phyloP scores from a whole-genome alignment of 2,113 vertebrate genomes.

The Romanogobio albipinnatus region DNA sequence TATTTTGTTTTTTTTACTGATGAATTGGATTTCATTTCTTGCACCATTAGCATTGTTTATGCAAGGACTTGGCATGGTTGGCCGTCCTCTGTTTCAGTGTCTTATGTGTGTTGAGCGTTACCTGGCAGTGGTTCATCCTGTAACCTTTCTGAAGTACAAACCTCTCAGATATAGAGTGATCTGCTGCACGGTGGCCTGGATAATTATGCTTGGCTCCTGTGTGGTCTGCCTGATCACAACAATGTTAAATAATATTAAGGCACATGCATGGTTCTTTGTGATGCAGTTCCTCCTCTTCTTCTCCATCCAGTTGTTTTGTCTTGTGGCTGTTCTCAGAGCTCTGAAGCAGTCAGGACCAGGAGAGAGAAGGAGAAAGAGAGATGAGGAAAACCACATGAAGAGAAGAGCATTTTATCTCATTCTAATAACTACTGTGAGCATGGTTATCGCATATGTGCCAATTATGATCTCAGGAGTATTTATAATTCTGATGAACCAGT shows the following conservation, averaged over 20 bases:
- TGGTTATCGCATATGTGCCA: not conserved
- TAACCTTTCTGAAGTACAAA: slow-evolving; percentile 24
- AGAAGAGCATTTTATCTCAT: not conserved
- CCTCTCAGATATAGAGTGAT: slow-evolving; percentile 23
- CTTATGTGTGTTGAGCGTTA: slow-evolving; percentile 14
- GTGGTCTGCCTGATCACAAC: not conserved
- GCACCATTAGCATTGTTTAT: not conserved
- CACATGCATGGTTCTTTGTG: not conserved
- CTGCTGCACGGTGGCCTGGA: not conserved
- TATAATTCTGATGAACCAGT: not conserved
- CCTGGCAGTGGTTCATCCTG: slow-evolving; percentile 29
- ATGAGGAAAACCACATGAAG: not conserved
- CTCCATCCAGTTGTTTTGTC: slow-evolving; percentile 20
- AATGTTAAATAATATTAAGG: not conserved
- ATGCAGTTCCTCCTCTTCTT: no score
- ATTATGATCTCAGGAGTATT: not conserved
- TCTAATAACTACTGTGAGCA: slow-evolving; percentile 6
- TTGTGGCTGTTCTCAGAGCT: not conserved
- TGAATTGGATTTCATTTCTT: not conserved
- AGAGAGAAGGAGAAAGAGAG: not conserved
- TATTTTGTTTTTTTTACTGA: not conserved
- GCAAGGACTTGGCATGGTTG: not conserved
- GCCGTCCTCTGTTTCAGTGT: slow-evolving; percentile 25
- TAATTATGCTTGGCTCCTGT: not conserved
- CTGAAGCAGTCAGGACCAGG: no score